phyloP scores from a whole-genome alignment of 2,797 vertebrate species.

The Masticophis lateralis region DNA sequence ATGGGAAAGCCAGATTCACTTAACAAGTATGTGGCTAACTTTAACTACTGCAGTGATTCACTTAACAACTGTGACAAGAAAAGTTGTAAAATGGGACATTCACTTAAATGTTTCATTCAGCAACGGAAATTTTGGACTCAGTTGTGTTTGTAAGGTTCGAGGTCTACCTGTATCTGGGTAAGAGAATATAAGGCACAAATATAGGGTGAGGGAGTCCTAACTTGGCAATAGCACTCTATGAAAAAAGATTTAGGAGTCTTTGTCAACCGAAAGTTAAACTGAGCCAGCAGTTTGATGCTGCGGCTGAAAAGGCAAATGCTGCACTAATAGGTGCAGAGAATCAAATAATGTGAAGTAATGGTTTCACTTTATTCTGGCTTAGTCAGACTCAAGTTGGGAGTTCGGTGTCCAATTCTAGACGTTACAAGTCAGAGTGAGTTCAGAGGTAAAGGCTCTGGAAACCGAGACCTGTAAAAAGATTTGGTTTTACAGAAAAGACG shows the following conservation, averaged over 20 bases:
- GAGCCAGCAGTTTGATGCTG: neutral
- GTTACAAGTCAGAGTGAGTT: neutral
- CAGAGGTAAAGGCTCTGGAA: neutral
- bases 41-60: neutral
- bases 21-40: neutral
- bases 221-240: neutral
- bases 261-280: neutral
- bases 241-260: neutral
- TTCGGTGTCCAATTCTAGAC: neutral
- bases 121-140: no score
- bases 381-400: neutral
- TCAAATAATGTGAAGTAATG: neutral
- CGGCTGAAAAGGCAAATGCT: neutral
- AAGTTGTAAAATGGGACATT: no score
- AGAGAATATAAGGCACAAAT: neutral
- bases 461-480: neutral
- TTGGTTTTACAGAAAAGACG: neutral
- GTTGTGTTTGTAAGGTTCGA: no score
- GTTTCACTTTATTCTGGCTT: neutral
- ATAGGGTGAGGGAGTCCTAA: neutral
- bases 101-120: no score
- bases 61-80: neutral
- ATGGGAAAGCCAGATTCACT: neutral
- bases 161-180: neutral
- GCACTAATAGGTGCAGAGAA: neutral